phyloP scores from a whole-genome alignment of 2,113 vertebrate genomes.

The Ictalurus furcatus region DNA sequence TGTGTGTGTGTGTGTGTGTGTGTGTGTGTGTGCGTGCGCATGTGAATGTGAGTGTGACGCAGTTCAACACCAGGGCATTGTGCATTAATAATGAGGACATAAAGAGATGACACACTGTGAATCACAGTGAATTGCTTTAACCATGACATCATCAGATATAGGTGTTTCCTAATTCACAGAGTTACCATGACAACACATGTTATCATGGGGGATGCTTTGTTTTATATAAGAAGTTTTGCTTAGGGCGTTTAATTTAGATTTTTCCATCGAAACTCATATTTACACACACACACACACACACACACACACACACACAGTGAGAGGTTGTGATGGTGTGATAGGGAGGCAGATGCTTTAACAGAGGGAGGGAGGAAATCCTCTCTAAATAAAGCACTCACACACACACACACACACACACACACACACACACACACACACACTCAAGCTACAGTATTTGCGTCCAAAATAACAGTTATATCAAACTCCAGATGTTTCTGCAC shows the following conservation, averaged over 20 bases:
- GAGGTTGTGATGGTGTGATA: conserved; percentile 8
- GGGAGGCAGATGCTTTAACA: conserved; percentile 44
- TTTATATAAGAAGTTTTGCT: neutral
- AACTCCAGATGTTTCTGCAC: neutral
- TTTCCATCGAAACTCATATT: neutral
- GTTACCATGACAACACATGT: neutral
- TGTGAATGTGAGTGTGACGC: neutral
- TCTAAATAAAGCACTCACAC: conserved; percentile 65
- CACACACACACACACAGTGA: conserved; percentile 25
- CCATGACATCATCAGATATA: neutral
- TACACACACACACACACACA: conserved; percentile 16
- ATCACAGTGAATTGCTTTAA: neutral
- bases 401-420: conserved; percentile 27
- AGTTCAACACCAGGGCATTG: neutral
- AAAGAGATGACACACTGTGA: neutral
- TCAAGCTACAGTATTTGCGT: neutral
- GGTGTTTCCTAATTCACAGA: neutral
- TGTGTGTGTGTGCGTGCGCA: neutral
- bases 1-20: neutral
- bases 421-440: neutral
- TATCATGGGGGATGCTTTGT: neutral
- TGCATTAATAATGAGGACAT: conserved; percentile 23
- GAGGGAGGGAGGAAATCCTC: conserved; percentile 50
- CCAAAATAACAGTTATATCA: neutral
- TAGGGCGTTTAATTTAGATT: neutral